phyloP scores from a whole-genome alignment of 2,888 invertebrate genomes.

The Orgyia antiqua region DNA sequence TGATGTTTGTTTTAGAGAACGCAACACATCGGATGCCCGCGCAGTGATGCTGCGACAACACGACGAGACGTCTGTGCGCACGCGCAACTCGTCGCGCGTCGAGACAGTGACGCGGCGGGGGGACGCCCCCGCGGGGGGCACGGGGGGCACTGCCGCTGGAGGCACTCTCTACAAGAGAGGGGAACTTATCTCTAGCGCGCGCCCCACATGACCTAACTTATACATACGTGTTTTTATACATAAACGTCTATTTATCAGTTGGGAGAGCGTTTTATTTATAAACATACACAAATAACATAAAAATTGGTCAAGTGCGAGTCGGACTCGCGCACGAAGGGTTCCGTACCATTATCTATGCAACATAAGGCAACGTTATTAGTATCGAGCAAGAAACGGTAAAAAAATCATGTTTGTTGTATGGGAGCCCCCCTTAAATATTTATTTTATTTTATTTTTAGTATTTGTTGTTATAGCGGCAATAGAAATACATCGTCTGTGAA shows the following conservation, averaged over 20 bases:
- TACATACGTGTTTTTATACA: slow-evolving; percentile 54
- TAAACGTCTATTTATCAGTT: slow-evolving; percentile 69
- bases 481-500: no score
- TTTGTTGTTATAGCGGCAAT: no score
- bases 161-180: slow-evolving; percentile 86
- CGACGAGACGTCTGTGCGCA: slow-evolving; percentile 77
- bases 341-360: no score
- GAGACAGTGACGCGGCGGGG: slow-evolving; percentile 51
- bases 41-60: slow-evolving; percentile 57
- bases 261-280: slow-evolving; percentile 37
- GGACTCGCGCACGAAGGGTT: no score
- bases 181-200: slow-evolving; percentile 89
- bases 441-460: no score
- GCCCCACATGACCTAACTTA: slow-evolving; percentile 62
- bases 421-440: no score
- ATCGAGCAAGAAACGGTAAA: no score
- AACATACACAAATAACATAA: no score
- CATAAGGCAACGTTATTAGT: no score
- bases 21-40: slow-evolving; percentile 67
- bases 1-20: slow-evolving; percentile 57
- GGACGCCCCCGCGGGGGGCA: slow-evolving; percentile 13
- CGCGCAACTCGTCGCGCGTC: slow-evolving; percentile 42
- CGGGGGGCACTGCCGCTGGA: neutral
- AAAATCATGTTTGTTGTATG: no score
- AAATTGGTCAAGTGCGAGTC: no score